These are phyloP conservation scores for Hemicrepidius hirtus DNA, from an alignment of 2,888 invertebrate genomes.

Conservation along the genomic window DNA sequence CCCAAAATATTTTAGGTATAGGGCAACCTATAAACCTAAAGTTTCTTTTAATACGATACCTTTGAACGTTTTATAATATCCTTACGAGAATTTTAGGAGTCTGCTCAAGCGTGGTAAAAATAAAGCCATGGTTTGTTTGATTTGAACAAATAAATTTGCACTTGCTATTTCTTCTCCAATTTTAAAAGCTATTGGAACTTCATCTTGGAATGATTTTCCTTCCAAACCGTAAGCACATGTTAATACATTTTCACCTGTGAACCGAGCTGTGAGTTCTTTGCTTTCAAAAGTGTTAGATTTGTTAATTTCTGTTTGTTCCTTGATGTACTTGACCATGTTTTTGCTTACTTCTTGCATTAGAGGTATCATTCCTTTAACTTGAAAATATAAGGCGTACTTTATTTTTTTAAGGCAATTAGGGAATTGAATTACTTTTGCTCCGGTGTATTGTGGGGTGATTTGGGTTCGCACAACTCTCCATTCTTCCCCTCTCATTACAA, in stretches of 20 bases:
- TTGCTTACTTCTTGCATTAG: slow-evolving; percentile 71
- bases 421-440: slow-evolving; percentile 69
- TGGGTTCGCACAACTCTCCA: slow-evolving; percentile 72
- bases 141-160: neutral
- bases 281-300: slow-evolving; percentile 63
- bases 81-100: slow-evolving; percentile 55
- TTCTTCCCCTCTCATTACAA: slow-evolving; percentile 68
- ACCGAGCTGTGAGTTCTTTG: slow-evolving; percentile 69
- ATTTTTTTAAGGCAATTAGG: neutral
- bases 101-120: slow-evolving; percentile 59
- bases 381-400: neutral
- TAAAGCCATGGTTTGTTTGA: slow-evolving; percentile 50
- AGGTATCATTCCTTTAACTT: slow-evolving; percentile 71
- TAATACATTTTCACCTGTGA: slow-evolving; percentile 70
- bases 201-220: slow-evolving; percentile 66
- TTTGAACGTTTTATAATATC: neutral
- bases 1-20: slow-evolving; percentile 14
- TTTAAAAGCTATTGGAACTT: slow-evolving; percentile 65
- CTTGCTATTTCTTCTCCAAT: slow-evolving; percentile 36
- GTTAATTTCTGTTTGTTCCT: slow-evolving; percentile 51
- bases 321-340: slow-evolving; percentile 69
- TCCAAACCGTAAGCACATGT: slow-evolving; percentile 71
- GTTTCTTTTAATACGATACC: neutral
- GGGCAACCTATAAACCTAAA: slow-evolving; percentile 15
- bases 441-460: slow-evolving; percentile 71